Evolutionary conservation across 1,140 invertebrate genomes (phyloP).

Genomic region (Papilio aristodemus): DNA sequence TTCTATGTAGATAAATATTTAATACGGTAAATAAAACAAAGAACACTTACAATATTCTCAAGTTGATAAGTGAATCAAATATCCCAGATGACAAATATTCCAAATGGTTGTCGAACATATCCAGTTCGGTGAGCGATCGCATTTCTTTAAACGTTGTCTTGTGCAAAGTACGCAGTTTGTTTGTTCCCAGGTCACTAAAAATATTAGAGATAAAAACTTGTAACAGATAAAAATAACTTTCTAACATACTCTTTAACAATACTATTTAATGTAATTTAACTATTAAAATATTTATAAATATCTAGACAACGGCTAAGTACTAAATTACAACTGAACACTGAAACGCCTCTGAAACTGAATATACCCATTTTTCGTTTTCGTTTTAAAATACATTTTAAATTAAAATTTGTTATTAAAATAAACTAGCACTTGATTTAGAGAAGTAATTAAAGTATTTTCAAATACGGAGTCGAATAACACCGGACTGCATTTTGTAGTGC

Average conservation of each 20-base stretch:
- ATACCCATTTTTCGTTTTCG: too few species aligned
- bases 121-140: conserved; percentile 85
- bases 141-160: conserved; percentile 87
- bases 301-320: too few species aligned
- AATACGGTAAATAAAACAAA: conserved; percentile 10
- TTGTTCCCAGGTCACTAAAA: conserved; percentile 88
- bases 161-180: conserved; percentile 86
- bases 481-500: background rate
- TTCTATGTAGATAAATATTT: too few species aligned
- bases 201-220: background rate
- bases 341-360: too few species aligned
- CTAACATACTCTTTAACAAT: too few species aligned
- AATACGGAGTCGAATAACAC: background rate
- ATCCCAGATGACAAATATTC: conserved; percentile 88
- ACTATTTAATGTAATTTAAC: too few species aligned
- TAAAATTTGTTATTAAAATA: background rate
- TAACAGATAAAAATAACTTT: too few species aligned
- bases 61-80: conserved; percentile 86
- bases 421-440: background rate
- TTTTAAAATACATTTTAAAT: background rate
- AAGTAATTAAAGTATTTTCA: background rate
- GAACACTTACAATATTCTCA: conserved; percentile 85
- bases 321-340: too few species aligned
- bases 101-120: conserved; percentile 89
- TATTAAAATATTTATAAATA: too few species aligned